Base-by-base conservation (phyloP, 2,113 vertebrate species). In the Microcebus jonahi region DNA sequence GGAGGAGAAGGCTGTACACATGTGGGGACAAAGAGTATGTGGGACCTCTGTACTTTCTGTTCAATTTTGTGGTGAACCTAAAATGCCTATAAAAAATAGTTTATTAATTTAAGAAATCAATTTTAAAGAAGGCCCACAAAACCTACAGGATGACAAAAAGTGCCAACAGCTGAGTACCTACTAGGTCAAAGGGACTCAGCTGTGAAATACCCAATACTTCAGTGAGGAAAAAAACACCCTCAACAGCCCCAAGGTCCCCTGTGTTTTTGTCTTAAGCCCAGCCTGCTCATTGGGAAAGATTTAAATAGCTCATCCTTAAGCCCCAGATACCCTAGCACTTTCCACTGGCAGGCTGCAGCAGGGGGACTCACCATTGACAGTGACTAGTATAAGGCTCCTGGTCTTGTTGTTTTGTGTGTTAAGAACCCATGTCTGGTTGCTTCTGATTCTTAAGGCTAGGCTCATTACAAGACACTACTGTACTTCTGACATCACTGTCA, bases 351-450 rank as follows among this genome's bases (percentile, higher is more conserved):
- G 42, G 65, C 50, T 79, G 71, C 13, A 63, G 42, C 21, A 34
- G 17, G 21, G 68, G 65, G 71, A 34, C 94, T 82, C 50, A 96
- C 95, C 93, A 97, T 77, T 29, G 70, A 42, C 4, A 92, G 53
- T 20, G 34, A 84, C 21, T 67, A 39, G 11, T 61, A 70, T 8
- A 76, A 81, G 82, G 59, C 31, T 88, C 59, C 48, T 45, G 20
- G 77, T 12, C 87, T 68, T 76, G 83, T 14, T 65, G n/a, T 83
- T 96, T 20, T 42, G 10, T 70, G n/a, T 94, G 70, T 57, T 85
- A 93, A 70, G 13, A 89, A 80, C 65, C 21, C 81, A 87, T 95
- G 53, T 80, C 36, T 57, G 92, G 14, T 42, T 88, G 50, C 55
- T 68, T 83, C 84, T 63, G 82, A 71, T 67, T 70, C 34, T 88